Base-by-base conservation (phyloP, 2,888 invertebrate species). In the Xestia xanthographa region DNA sequence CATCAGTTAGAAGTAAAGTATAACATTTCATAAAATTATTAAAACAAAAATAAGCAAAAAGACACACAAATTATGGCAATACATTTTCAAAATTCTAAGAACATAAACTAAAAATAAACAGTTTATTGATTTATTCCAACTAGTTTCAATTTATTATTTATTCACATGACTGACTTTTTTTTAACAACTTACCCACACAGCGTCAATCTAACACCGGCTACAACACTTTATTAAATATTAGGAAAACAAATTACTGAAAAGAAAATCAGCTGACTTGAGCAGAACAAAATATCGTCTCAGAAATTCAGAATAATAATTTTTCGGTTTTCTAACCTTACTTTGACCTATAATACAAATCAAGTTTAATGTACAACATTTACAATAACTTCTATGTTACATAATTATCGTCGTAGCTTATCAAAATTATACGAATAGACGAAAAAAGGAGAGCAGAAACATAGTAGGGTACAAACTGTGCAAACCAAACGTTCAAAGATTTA, bases 191-290 rank as follows among this genome's bases (percentile, higher is more conserved):
- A 58, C 12, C 12, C 1, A 1, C 12, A 67, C 1, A 41, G 9
- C n/a, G 5, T 38, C 14, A 12, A 12, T 48, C 17, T 29, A 20
- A 58, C 9, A 60, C 29, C 60, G 60, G 8, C 43, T 22, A 66
- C 0, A 60, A 43, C n/a, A 60, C n/a, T 45, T 26, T 63, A 56
- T 20, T 45, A 50, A 67, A 1, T 41, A 65, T 0, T 34, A 66
- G 1, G 29, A 79, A 68, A 81, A 75, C 38, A 76, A 86, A 85
- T 86, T 88, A 78, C 78, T 65, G 67, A 76, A 79, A 79, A 70
- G 67, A 50, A 74, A 80, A 87, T 87, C 86, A 87, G 86, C 87
- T 87, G 87, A 86, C 87, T 79, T 67, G 70, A 69, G 38, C 50
- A 66, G 70, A 60, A 69, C 43, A 77, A 77, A 77, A 66, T 71